Evolutionary conservation across 2,888 invertebrate species (phyloP), one percentile per base, ranked within the genome.

Genomic region (Caradrina kadenii): DNA sequence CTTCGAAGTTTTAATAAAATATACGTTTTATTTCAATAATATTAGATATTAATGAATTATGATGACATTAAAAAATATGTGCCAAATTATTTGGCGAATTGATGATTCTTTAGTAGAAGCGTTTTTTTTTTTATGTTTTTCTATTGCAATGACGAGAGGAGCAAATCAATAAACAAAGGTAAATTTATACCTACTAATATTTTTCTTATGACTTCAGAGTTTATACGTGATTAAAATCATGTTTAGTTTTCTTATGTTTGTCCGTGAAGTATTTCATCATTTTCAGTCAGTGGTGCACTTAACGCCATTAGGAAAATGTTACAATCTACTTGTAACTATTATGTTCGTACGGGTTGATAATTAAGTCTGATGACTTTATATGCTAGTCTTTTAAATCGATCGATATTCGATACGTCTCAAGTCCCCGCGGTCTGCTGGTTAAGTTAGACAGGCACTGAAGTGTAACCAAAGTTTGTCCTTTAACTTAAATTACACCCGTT

Each of bases 231-330:
- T 58, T 22, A 50, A 73, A 61, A 58, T 58, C 52, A 61, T 61
- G 76, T 56, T 55, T 7, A 8, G 8, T 73, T 50, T 55, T 22
- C 35, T 45, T 67, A 52, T 52, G 55, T 61, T 55, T 53, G 6
- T 59, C 13, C 17, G 66, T 56, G n/a, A 71, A 69, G 31, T 68
- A 76, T 83, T 83, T 79, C 79, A 69, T 83, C 65, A 82, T 76
- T 76, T 80, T 68, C 75, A 69, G 66, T 52, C 31, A 54, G 52
- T 63, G 17, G 42, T 45, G 42, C 17, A 45, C 17, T 45, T 13
- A 10, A 10, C 17, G 42, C 19, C 35, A 66, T 56, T 63, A 45
- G n/a, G 48, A 49, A 55, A 39, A 58, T 45, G 35, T 73, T 53
- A 42, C 45, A 55, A 66, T 56, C 17, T 68, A 42, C 50, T 61